Conservation (phyloP, 2,888 invertebrate genomes). For the Platyscelio sp. region DNA sequence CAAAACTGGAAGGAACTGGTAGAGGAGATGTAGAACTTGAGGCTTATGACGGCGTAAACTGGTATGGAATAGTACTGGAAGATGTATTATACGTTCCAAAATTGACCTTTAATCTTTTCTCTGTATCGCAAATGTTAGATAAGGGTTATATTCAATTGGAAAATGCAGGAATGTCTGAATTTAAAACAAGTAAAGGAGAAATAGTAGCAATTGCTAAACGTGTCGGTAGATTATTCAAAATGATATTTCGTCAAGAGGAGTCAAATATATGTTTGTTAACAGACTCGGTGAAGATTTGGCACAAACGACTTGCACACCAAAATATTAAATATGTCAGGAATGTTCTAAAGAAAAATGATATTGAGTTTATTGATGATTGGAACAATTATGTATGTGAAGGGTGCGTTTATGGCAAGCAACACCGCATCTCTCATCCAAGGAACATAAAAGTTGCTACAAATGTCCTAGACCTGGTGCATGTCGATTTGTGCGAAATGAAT, state of each 20-base stretch:
- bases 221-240: neutral
- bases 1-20: neutral
- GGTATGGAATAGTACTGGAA: neutral
- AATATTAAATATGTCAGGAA: neutral
- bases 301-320: neutral
- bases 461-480: neutral
- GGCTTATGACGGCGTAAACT: neutral
- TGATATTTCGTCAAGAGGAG: neutral
- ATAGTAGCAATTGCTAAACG: neutral
- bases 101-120: neutral
- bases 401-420: conserved; percentile 2
- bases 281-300: neutral
- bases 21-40: neutral
- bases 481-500: neutral
- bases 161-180: neutral
- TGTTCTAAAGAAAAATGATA: neutral
- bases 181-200: neutral
- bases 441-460: neutral
- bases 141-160: neutral
- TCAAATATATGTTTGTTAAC: neutral
- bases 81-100: neutral
- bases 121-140: neutral
- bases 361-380: neutral
- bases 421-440: neutral
- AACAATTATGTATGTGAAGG: neutral